These are phyloP conservation scores for Labroides dimidiatus DNA, from an alignment of 2,797 vertebrate genomes.

Conservation along the genomic window DNA sequence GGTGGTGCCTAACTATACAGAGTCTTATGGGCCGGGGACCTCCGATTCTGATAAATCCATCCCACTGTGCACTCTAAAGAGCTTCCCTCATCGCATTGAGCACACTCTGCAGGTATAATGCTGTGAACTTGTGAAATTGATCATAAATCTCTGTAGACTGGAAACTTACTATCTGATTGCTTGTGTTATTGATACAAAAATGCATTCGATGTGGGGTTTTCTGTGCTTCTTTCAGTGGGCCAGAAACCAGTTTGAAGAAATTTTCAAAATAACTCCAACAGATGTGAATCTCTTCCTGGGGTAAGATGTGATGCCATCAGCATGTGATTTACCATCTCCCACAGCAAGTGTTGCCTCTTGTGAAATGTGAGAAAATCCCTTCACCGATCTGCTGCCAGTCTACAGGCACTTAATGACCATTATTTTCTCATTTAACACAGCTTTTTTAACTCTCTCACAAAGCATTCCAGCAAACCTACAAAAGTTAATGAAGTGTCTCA, in stretches of 20 bases:
- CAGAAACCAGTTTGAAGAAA: slow-evolving; percentile 90
- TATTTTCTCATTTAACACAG: slow-evolving; percentile 33
- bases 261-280: slow-evolving; percentile 87
- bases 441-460: slow-evolving; percentile 19
- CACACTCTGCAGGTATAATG: slow-evolving; percentile 89
- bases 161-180: background rate
- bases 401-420: slow-evolving; percentile 22
- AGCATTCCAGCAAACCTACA: slow-evolving; percentile 52
- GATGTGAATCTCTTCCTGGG: slow-evolving; percentile 83
- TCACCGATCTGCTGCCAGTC: slow-evolving; percentile 5
- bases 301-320: slow-evolving; percentile 77
- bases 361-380: slow-evolving; percentile 1
- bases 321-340: background rate
- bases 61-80: slow-evolving; percentile 88
- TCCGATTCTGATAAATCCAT: slow-evolving; percentile 49
- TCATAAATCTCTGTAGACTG: background rate
- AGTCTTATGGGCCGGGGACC: slow-evolving; percentile 63
- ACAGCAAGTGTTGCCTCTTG: slow-evolving; percentile 12
- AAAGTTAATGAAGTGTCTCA: slow-evolving; percentile 51
- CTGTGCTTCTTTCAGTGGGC: slow-evolving; percentile 87
- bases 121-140: too few relatives aligned
- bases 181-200: background rate
- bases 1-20: slow-evolving; percentile 86
- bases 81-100: slow-evolving; percentile 88
- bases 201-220: background rate